These are phyloP conservation scores for Taenioides sp. DNA, from an alignment of 2,797 vertebrate genomes.

Conservation along the genomic window DNA sequence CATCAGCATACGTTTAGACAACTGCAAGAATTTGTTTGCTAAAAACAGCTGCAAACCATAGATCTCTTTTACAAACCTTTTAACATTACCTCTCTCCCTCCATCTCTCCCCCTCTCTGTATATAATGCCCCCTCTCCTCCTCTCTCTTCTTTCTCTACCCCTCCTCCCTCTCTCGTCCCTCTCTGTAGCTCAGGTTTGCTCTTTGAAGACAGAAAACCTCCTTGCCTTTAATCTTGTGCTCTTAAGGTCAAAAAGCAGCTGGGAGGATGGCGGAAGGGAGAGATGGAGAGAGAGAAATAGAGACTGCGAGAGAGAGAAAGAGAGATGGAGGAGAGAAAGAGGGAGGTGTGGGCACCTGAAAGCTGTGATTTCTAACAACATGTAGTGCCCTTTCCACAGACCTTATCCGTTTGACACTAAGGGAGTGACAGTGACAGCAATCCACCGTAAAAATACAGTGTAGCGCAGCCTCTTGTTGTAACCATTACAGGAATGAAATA, in stretches of 20 bases:
- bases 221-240: conserved; percentile 23
- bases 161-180: no score
- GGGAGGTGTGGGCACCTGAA: conserved; percentile 4
- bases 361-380: neutral
- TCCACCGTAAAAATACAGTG: neutral
- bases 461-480: neutral
- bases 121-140: neutral
- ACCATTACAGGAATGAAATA: neutral
- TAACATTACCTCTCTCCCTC: neutral
- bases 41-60: no score
- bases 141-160: neutral
- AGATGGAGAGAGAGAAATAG: no score
- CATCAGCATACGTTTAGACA: no score
- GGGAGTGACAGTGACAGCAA: neutral
- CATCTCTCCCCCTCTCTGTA: neutral
- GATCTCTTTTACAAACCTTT: no score
- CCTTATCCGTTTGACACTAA: neutral
- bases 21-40: no score
- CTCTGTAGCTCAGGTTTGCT: neutral
- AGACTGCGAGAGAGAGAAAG: no score
- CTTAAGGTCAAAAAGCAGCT: conserved; percentile 11
- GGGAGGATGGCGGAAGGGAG: neutral
- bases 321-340: neutral
- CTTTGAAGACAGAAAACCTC: conserved; percentile 23
- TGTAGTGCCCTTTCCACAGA: neutral